Evolutionary conservation across 2,113 vertebrate genomes (phyloP).

Genomic region (Chaetodon trifascialis): DNA sequence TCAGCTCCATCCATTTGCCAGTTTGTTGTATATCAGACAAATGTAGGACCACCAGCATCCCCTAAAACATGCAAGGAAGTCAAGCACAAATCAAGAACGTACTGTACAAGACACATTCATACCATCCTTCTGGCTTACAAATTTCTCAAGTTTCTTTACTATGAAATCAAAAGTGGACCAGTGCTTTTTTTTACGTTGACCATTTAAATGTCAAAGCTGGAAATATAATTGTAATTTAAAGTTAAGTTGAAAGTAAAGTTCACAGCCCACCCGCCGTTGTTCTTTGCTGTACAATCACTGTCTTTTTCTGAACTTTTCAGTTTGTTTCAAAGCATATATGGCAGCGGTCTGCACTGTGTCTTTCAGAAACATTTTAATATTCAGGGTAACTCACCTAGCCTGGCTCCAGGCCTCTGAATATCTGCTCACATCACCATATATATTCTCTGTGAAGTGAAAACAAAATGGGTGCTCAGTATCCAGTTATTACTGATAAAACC

Average conservation of each 20-base stretch:
- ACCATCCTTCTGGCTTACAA: too few species aligned
- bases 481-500: neutral
- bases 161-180: neutral
- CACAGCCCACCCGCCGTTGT: neutral
- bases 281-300: neutral
- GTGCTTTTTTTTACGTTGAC: neutral
- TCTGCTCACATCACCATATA: neutral
- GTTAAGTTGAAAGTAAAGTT: neutral
- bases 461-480: neutral
- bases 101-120: too few species aligned
- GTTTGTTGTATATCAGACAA: neutral
- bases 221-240: neutral
- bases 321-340: neutral
- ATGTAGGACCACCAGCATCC: neutral
- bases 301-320: neutral
- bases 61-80: neutral
- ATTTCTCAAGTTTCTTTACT: too few species aligned
- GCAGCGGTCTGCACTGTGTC: neutral
- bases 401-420: neutral
- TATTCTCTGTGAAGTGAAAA: neutral
- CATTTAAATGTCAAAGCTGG: too few species aligned
- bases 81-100: neutral
- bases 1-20: neutral
- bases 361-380: neutral
- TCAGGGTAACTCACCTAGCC: constrained; percentile 10